Evolutionary conservation across 2,797 vertebrate genomes (phyloP).

Genomic region (Melanotaenia nigrans): DNA sequence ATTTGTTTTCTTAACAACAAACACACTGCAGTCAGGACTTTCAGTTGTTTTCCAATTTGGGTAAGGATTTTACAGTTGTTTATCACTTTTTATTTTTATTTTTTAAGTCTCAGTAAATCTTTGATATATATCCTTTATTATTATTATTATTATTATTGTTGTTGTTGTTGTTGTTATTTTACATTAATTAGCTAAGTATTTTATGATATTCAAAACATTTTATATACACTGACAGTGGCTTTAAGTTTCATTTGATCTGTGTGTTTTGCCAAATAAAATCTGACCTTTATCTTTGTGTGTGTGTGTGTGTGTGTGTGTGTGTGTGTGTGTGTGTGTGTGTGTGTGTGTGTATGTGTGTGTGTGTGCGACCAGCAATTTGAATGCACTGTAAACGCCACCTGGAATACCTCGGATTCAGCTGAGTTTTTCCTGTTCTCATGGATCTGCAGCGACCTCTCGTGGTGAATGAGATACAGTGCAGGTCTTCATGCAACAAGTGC

Average conservation of each 20-base stretch:
- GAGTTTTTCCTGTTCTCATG: neutral
- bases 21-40: slow-evolving; percentile 12
- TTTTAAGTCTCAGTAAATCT: neutral
- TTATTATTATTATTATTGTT: neutral
- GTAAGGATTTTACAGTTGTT: neutral
- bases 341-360: neutral
- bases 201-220: neutral
- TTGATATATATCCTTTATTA: no score
- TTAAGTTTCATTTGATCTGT: neutral
- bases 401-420: neutral
- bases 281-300: neutral
- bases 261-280: neutral
- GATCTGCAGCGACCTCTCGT: slow-evolving; percentile 40
- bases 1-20: neutral
- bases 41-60: neutral
- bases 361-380: neutral
- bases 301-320: no score
- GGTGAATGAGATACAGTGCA: slow-evolving; percentile 18
- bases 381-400: neutral
- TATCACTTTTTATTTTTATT: neutral
- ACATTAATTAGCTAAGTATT: neutral
- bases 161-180: neutral
- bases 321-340: no score
- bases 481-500: neutral
- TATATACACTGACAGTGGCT: neutral